Conservation (phyloP, 1,140 invertebrate species). For the Elymnias hypermnestra region DNA sequence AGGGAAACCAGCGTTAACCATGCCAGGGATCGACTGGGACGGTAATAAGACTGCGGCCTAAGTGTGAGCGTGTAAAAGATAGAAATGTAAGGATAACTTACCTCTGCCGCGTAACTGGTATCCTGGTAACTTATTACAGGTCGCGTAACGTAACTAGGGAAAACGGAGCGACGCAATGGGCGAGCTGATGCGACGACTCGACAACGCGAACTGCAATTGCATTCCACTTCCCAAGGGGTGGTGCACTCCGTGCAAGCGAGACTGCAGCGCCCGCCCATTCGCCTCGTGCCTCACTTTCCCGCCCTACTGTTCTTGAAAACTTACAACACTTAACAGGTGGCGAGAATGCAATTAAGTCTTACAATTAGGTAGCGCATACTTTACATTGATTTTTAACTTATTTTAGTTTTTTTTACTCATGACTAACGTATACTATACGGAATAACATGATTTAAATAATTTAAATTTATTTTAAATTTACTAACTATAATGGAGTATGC, state of each 20-base stretch:
- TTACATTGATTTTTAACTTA: too few species aligned
- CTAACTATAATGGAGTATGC: too few species aligned
- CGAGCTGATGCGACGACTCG: constrained; percentile 51
- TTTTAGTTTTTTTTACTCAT: too few species aligned
- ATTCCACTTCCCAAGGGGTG: constrained; percentile 56
- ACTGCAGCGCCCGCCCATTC: constrained; percentile 69
- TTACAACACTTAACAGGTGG: constrained; percentile 50
- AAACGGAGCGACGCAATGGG: constrained; percentile 34
- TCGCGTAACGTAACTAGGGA: constrained; percentile 51
- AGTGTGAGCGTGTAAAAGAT: constrained; percentile 44
- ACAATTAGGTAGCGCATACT: too few species aligned
- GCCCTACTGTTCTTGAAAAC: constrained; percentile 62
- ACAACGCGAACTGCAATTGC: constrained; percentile 59
- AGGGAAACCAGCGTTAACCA: constrained; percentile 61
- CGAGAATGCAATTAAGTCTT: constrained; percentile 16
- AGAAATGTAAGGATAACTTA: constrained; percentile 59
- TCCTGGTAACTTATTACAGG: constrained; percentile 69
- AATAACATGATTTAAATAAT: too few species aligned
- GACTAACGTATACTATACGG: too few species aligned
- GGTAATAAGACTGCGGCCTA: constrained; percentile 24
- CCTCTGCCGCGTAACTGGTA: constrained; percentile 46
- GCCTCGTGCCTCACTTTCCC: constrained; percentile 69
- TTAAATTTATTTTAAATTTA: too few species aligned
- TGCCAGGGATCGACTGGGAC: constrained; percentile 34
- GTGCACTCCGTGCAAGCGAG: constrained; percentile 69